Evolutionary conservation across 2,113 vertebrate genomes (phyloP), one percentile per base, ranked within the genome.

Genomic region (Thamnaconus septentrionalis): DNA sequence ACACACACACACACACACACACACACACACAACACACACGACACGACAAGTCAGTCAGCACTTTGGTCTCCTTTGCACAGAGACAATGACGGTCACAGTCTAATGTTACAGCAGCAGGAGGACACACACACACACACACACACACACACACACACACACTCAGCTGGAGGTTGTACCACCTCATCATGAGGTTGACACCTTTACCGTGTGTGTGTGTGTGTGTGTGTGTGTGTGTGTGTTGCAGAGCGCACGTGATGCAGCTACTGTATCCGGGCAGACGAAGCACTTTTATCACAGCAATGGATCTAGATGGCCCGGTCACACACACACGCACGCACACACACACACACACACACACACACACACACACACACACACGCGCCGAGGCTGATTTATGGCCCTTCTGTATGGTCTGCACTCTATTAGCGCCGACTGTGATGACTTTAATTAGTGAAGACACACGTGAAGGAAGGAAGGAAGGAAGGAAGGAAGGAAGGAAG

Each of bases 221-320:
- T 47, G 46, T 47, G 46, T 47, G 45, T 47, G 46, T 47, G 46
- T 47, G 46, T 47, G 46, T 47, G 46, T 5, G 46, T 47, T 3
- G 3, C 46, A 47, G 46, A 47, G 46, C 46, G n/a, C 3, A 51
- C 10, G 52, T 55, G 53, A 43, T 68, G 45, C 72, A 87, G 68
- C 76, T 75, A 31, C 80, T 90, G 86, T 90, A 79, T 89, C 87
- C 61, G 63, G 86, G 87, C 85, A 86, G 85, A 87, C 65, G 82
- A 63, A 61, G 64, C 68, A 45, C 64, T 66, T 74, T 51, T 60
- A 78, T 86, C 70, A 80, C 75, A 65, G 51, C 48, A 59, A 61
- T 18, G n/a, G 56, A 81, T 69, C 70, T 45, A 71, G 83, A 71
- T 64, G 78, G 54, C 61, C 71, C 11, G 39, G 54, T 31, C 70